Evolutionary conservation across 2,113 vertebrate species (phyloP), one percentile per base, ranked within the genome.

Genomic region (Anser cygnoides): DNA sequence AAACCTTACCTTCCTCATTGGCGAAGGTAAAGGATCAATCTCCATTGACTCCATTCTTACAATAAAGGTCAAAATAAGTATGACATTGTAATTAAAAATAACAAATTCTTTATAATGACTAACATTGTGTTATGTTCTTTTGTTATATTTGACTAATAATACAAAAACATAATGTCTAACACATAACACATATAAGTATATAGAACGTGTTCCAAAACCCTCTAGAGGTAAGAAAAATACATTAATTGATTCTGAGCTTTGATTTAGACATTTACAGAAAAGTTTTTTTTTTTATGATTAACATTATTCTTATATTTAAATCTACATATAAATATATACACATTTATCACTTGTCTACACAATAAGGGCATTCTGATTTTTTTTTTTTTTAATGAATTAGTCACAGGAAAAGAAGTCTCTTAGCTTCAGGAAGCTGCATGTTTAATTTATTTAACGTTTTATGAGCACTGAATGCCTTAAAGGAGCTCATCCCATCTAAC

Each of bases 41-140:
- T 98, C 97, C 97, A 97, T 97, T n/a, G 91, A 49, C 22, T 97
- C 97, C 73, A 81, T 39, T 76, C 97, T 97, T 87, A 65, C 20
- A 90, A 89, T 13, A 80, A 70, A 93, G 20, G 74, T 84, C 50
- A 67, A 95, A 93, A 79, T 28, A 72, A 71, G 28, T 29, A 67
- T 74, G 54, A 84, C 20, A 91, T 87, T 65, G 17, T 66, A 91
- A 88, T 46, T 39, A 86, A 91, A 95, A 88, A 71, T 17, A 67
- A 33, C 29, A 78, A 23, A 54, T 81, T 68, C 31, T 71, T 61
- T 94, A 49, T 55, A 75, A 91, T 33, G 29, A 66, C 33, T 79
- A 58, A 65, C 79, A 79, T 57, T 59, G 41, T 6, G 0, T 59
- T 81, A 58, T 49, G 66, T 23, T 49, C 13, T 71, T 33, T 72